These are phyloP conservation scores for Coturnix japonica DNA, from an alignment of 2,113 vertebrate species.

Conservation along the genomic window DNA sequence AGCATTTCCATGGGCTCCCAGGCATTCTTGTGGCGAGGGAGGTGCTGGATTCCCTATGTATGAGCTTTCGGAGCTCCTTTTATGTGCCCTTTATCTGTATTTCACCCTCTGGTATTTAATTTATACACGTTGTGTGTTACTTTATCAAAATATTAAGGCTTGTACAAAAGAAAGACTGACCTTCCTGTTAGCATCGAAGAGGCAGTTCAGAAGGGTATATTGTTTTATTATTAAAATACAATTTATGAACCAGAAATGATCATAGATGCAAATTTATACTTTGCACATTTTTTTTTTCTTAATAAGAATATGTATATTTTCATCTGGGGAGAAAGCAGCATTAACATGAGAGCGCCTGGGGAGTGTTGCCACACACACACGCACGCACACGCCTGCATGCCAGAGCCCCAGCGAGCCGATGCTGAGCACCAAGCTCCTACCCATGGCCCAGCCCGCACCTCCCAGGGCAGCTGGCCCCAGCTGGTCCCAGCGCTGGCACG, in stretches of 20 bases:
- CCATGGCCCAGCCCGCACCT: rapidly evolving
- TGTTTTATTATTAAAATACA: slow-evolving; percentile 48
- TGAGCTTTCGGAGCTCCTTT: neutral
- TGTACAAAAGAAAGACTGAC: neutral
- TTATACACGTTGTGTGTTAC: neutral
- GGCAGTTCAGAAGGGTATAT: neutral
- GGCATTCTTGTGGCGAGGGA: neutral
- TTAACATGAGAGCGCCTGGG: slow-evolving; percentile 47
- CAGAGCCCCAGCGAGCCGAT: neutral
- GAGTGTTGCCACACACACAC: slow-evolving; percentile 4
- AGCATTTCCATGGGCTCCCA: neutral
- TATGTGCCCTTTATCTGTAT: neutral
- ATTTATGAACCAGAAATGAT: slow-evolving; percentile 49
- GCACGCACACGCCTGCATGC: neutral
- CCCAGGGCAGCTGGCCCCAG: neutral
- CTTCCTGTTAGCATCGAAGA: neutral
- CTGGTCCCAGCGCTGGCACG: rapidly evolving
- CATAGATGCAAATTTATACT: slow-evolving; percentile 58
- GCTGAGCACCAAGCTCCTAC: neutral
- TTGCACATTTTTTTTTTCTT: slow-evolving; percentile 47
- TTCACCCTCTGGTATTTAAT: neutral
- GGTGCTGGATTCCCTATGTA: neutral
- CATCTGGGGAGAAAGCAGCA: slow-evolving; percentile 54
- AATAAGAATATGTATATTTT: slow-evolving; percentile 59
- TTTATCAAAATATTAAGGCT: neutral